Conservation (phyloP, 2,888 invertebrate genomes). For the Erannis defoliaria region DNA sequence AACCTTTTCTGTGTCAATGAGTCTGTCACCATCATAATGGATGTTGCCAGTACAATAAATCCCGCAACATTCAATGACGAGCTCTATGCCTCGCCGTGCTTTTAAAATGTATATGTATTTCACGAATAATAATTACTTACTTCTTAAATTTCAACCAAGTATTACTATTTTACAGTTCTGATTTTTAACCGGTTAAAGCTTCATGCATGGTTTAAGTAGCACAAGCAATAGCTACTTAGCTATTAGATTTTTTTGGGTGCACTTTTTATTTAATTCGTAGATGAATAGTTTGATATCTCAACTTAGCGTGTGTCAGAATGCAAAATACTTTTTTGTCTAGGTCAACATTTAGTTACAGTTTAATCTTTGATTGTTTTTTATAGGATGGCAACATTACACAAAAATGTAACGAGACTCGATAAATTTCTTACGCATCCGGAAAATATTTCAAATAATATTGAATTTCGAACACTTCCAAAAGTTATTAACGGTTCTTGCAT, state of each 20-base stretch:
- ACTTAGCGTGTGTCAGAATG: constrained; percentile 39
- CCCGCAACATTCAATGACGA: neutral
- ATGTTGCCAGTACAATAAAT: constrained; percentile 32
- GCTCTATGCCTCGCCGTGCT: neutral
- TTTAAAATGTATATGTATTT: neutral
- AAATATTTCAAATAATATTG: constrained; percentile 26
- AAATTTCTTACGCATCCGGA: neutral
- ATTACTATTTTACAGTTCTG: constrained; percentile 18
- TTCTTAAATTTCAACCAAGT: neutral
- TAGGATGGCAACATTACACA: constrained; percentile 27
- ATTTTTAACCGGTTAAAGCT: constrained; percentile 27
- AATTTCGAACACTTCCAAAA: constrained; percentile 31
- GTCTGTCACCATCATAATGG: constrained; percentile 31
- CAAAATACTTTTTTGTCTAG: constrained; percentile 39
- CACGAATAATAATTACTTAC: constrained; percentile 3
- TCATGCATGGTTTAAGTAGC: constrained; percentile 34
- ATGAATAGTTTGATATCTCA: constrained; percentile 43
- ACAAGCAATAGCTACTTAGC: constrained; percentile 41
- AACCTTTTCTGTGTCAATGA: constrained; percentile 28
- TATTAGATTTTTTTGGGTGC: constrained; percentile 38
- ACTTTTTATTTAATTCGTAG: constrained; percentile 38
- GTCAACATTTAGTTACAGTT: constrained; percentile 41
- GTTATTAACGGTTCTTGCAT: constrained; percentile 37
- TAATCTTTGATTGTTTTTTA: constrained; percentile 36
- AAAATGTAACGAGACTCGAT: neutral